Evolutionary conservation across 2,113 vertebrate species (phyloP).

Genomic region (Sarotherodon lohbergeri): DNA sequence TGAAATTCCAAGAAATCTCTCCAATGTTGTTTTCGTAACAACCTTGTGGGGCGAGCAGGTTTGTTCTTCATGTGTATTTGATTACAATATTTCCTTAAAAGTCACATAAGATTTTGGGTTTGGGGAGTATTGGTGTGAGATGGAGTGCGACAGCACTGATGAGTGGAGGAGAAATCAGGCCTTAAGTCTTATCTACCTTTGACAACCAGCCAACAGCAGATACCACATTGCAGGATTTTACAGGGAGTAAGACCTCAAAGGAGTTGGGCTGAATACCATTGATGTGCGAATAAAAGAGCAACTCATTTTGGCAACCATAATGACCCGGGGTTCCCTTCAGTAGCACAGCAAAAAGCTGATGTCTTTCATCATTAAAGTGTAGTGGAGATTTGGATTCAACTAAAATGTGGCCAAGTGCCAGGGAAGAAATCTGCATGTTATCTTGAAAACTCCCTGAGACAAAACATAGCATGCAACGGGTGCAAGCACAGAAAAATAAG

Average conservation of each 20-base stretch:
- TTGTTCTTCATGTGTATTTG: neutral
- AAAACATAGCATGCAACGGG: neutral
- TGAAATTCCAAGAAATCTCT: neutral
- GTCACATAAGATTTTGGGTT: neutral
- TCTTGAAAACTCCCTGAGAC: neutral
- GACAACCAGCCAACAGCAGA: conserved; percentile 4
- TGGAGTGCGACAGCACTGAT: neutral
- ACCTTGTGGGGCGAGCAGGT: neutral
- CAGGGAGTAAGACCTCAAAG: conserved; percentile 5
- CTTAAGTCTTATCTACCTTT: conserved; percentile 12
- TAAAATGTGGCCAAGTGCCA: neutral
- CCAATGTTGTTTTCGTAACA: neutral
- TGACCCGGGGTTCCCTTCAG: neutral
- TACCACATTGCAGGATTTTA: neutral
- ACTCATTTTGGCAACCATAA: conserved; percentile 10
- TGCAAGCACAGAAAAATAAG: neutral
- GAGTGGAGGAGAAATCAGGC: neutral
- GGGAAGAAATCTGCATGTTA: conserved; percentile 3
- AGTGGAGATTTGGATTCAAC: neutral
- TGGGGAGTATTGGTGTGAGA: neutral
- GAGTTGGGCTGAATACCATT: neutral
- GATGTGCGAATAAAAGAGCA: conserved; percentile 17
- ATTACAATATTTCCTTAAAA: neutral
- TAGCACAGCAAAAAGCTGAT: neutral
- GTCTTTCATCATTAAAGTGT: conserved; percentile 10